Evolutionary conservation across 2,113 vertebrate genomes (phyloP), one percentile per base, ranked within the genome.

Genomic region (Eulacestoma nigropectus): DNA sequence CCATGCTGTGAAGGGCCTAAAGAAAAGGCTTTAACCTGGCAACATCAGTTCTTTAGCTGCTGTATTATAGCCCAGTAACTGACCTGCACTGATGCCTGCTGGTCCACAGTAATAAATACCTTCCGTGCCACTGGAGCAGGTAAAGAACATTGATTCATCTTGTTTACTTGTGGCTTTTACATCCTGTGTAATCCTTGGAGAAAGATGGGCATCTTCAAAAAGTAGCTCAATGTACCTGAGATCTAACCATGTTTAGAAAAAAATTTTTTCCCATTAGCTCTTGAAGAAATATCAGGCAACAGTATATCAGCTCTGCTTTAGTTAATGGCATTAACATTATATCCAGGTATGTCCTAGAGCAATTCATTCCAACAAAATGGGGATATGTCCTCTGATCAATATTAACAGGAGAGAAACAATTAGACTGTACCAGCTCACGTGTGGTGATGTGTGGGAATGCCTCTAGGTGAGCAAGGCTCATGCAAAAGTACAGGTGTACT

Each of bases 371-470:
- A 59, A 57, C 70, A 87, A 49, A 47, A 5, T 27, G 19, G 13
- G 3, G 7, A 8, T 91, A 10, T 44, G 87, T 89, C 10, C 4
- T 29, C 21, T 89, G 27, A 7, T 70, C 21, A 76, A 39, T 64
- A 29, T 33, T 50, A 89, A 11, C n/a, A 33, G 41, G 22, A 77
- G 41, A 69, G 82, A 89, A 86, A 25, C 16, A 46, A 5, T 62
- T 41, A 25, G 19, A n/a, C 20, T 0, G 0, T 46, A 37, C 7
- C 1, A 67, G 10, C 26, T 68, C 16, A 5, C 2, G 10, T 50
- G 35, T 26, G 39, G 16, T 57, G n/a, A 9, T 68, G 30, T 69
- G 14, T 87, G n/a, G 73, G 30, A 84, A 32, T 35, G 33, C 35
- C 52, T 65, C 20, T 46, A n/a, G 62, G 42, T 63, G 70, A 85